These are phyloP conservation scores for Temnothorax nylanderi DNA, from an alignment of 1,140 invertebrate genomes.

Conservation along the genomic window DNA sequence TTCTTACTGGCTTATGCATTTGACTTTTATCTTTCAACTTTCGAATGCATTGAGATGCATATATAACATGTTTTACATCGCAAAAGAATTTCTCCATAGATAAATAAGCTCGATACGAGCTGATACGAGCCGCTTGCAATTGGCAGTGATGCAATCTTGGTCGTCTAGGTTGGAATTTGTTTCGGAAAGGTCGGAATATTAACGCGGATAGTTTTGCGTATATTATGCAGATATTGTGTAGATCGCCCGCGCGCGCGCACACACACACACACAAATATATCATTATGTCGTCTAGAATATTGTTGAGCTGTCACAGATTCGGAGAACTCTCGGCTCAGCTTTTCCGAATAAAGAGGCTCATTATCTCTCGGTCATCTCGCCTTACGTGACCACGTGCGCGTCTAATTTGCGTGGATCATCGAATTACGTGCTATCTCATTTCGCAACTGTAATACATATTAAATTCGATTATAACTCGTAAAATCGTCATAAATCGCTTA, in stretches of 20 bases:
- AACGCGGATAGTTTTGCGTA: not conserved
- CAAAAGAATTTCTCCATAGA: not conserved
- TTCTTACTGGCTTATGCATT: not conserved
- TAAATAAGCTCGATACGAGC: not conserved
- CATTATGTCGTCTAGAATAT: not conserved
- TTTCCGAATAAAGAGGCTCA: constrained; percentile 64
- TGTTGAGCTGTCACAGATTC: constrained; percentile 18
- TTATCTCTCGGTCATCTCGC: constrained; percentile 63
- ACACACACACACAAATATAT: not conserved
- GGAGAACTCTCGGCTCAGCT: constrained; percentile 36
- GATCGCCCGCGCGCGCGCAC: too few species aligned
- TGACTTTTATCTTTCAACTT: not conserved
- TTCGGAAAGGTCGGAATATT: not conserved
- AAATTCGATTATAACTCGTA: constrained; percentile 54
- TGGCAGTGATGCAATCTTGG: not conserved
- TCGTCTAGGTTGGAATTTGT: not conserved
- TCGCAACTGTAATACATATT: constrained; percentile 65
- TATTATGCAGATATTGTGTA: not conserved
- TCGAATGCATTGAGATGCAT: too few species aligned
- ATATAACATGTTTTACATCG: not conserved
- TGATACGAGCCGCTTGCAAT: not conserved
- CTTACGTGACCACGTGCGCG: constrained; percentile 72
- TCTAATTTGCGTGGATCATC: constrained; percentile 65
- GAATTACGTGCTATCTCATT: constrained; percentile 65
- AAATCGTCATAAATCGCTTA: constrained; percentile 9